A percentile compares a stretch with the other conserved stretches of the same genome.
These are phyloP conservation scores for Polia nebulosa DNA, from an alignment of 2,888 invertebrate genomes.

Conservation along the genomic window DNA sequence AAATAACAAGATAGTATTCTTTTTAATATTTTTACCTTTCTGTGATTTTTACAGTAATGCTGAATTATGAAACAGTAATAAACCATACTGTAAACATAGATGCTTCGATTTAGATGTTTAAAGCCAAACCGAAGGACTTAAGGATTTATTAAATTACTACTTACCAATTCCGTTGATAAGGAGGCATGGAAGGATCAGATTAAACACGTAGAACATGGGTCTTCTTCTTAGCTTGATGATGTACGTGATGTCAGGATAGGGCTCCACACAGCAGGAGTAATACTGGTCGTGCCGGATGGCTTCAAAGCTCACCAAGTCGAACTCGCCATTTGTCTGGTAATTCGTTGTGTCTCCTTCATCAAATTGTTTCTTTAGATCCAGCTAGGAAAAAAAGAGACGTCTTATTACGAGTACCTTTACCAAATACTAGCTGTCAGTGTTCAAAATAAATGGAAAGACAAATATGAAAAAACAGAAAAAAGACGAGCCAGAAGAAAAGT, in stretches of 20 bases:
- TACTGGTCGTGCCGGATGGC: constrained; percentile 93
- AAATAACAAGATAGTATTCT: background rate
- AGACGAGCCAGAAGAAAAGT: no score
- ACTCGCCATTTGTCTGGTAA: constrained; percentile 98
- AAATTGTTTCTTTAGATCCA: constrained; percentile 94
- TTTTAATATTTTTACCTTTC: background rate
- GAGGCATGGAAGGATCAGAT: constrained; percentile 95
- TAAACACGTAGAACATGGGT: constrained; percentile 96
- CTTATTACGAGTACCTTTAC: background rate
- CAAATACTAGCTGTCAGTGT: background rate
- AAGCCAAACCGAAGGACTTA: background rate
- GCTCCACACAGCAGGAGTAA: constrained; percentile 95
- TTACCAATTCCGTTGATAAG: constrained; percentile 96
- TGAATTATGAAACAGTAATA: background rate
- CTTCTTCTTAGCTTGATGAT: constrained; percentile 94
- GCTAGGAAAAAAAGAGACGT: constrained; percentile 80
- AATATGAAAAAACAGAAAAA: no score
- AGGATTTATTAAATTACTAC: constrained; percentile 58
- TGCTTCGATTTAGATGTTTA: background rate
- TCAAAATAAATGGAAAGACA: background rate
- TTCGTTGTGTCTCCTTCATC: constrained; percentile 96
- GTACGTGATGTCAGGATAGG: constrained; percentile 96
- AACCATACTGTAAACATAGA: background rate
- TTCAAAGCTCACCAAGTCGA: constrained; percentile 95
- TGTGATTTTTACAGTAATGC: background rate